phyloP scores from a whole-genome alignment of 2,888 invertebrate genomes.

The Eupithecia insigniata region DNA sequence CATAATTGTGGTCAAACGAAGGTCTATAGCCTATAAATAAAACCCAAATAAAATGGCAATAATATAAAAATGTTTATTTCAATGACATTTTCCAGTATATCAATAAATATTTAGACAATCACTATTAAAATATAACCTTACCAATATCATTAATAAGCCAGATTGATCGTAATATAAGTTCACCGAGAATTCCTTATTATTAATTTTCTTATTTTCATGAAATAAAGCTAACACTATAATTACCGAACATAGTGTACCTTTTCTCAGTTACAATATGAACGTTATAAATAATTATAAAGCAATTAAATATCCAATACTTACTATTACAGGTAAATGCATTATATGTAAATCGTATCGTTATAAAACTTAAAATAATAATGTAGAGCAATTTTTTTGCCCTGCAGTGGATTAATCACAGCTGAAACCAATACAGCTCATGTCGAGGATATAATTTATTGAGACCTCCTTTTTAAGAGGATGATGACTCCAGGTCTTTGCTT shows the following conservation, averaged over 20 bases:
- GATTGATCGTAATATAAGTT: neutral
- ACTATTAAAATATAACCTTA: neutral
- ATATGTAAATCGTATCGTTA: neutral
- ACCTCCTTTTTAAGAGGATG: no score
- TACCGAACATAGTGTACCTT: neutral
- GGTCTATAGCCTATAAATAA: no score
- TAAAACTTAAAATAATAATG: neutral
- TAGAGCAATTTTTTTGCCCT: neutral
- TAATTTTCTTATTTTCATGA: neutral
- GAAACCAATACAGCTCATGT: no score
- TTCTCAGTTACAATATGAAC: neutral
- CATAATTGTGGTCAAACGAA: no score
- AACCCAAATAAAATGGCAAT: neutral
- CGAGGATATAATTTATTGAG: neutral
- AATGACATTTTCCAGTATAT: neutral
- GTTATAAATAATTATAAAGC: neutral
- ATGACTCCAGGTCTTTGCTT: no score
- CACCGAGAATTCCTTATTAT: neutral
- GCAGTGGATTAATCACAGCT: no score
- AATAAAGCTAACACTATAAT: neutral
- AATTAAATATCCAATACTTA: neutral
- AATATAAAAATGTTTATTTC: neutral
- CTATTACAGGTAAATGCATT: neutral
- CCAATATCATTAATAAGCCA: neutral
- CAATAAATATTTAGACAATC: neutral